Evolutionary conservation across 2,797 vertebrate species (phyloP), one percentile per base, ranked within the genome.

Genomic region (Sebastes paucispinis): DNA sequence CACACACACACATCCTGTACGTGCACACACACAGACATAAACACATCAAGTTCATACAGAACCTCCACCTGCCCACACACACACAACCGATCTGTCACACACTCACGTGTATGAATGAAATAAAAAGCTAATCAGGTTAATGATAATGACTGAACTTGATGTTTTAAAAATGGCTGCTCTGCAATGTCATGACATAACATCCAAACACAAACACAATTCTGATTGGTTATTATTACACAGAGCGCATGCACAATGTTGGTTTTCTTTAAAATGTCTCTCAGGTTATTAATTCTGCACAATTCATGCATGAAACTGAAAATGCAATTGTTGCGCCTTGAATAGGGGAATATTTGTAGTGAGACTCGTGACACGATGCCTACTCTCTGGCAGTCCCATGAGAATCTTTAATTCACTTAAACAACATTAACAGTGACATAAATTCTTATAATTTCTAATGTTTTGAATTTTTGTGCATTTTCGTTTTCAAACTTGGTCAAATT

Each of bases 81-180:
- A 47, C 5, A 27, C 64, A 57, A 10, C 29, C 72, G 57, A 75
- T 72, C 77, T 75, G 80, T 71, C 83, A 73, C 68, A 50, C 79
- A 76, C 52, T 29, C n/a, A 8, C 57, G 67, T 12, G 27, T 12
- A 60, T 50, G 47, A 39, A 78, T 16, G 3, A 4, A 18, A 47
- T 63, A 29, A 67, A 57, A 67, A 36, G 27, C 2, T 62, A 71
- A 88, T 54, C 67, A 57, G 63, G 24, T 84, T 75, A 75, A 81
- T 73, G 68, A 81, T 62, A 57, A 34, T 43, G 66, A 64, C 59
- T 16, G 34, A 24, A 77, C 8, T 47, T 62, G 39, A 6, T 39
- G 6, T 66, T 70, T 80, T 77, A 10, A 70, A 86, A 83, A 79
- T 71, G 65, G 55, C 24, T 25, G n/a, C 74, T 47, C 31, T 31